Conservation (phyloP, 2,797 vertebrate genomes). For the Coluber constrictor region DNA sequence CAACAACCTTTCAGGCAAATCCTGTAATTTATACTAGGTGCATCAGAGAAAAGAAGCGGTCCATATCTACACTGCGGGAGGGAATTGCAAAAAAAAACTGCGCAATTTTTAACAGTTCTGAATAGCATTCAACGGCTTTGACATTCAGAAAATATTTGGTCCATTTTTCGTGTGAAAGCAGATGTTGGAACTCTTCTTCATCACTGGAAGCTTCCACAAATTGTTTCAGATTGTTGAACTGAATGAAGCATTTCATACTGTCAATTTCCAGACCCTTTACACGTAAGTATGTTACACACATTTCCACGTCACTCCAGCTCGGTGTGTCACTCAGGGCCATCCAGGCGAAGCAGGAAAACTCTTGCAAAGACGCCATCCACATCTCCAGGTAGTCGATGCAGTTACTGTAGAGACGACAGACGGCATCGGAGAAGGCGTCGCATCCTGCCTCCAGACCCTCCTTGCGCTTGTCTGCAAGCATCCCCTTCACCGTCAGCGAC, state of each 20-base stretch:
- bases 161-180: not conserved
- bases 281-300: accelerated
- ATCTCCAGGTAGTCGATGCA: not conserved
- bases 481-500: not conserved
- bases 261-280: not conserved
- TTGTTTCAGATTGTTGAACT: not conserved
- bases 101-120: conserved; percentile 17
- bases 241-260: not conserved
- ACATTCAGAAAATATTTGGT: conserved; percentile 12
- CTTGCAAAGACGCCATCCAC: not conserved
- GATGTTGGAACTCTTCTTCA: not conserved
- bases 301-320: not conserved
- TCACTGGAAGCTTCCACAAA: not conserved
- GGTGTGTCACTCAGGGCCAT: not conserved
- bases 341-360: not conserved
- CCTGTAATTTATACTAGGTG: not conserved
- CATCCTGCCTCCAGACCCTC: not conserved
- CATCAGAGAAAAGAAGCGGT: not conserved
- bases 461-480: not conserved
- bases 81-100: conserved; percentile 5
- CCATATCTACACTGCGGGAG: conserved; percentile 16
- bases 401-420: not conserved
- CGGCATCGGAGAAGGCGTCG: not conserved
- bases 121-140: not conserved
- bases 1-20: not conserved